Base-by-base conservation (phyloP, 2,888 invertebrate species). In the Tinea trinotella region DNA sequence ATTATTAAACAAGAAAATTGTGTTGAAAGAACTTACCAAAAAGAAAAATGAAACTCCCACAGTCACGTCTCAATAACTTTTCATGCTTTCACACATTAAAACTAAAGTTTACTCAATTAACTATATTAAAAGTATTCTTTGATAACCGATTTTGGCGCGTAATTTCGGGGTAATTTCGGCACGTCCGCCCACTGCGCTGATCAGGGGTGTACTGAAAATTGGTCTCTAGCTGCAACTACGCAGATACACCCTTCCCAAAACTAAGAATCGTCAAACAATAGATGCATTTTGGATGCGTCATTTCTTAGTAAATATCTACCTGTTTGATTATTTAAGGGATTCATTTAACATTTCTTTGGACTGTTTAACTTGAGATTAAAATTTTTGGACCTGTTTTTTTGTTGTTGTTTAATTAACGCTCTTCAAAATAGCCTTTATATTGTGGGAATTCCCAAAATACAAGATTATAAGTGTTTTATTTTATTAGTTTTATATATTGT, bases 11-110 rank as follows among this genome's bases (percentile, higher is more conserved):
- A n/a, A n/a, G n/a, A n/a, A n/a, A n/a, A n/a, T n/a, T n/a, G n/a
- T n/a, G n/a, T n/a, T n/a, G n/a, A n/a, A n/a, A n/a, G n/a, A 50
- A 50, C 50, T 50, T 50, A 50, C 50, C 50, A 22, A 24, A 24
- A 40, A 40, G n/a, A 40, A 50, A 50, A 24, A 17, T 18, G 18
- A 48, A 18, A 17, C 18, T 3, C 40, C 40, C n/a, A 6, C 4
- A 22, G 50, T 50, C 50, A 50, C 50, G 50, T 50, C 2, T 50
- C 50, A 12, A 22, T 24, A 50, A 50, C 50, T 50, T 22, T 50
- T 22, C 17, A 40, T 3, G 20, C 48, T 18, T 12, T 9, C 24
- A 50, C 50, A 48, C 24, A 13, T 13, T 48, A 20, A 40, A 48
- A 50, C 50, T 50, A 24, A 19, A n/a, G n/a, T n/a, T 15, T 12